Evolutionary conservation across 2,797 vertebrate genomes (phyloP), one percentile per base, ranked within the genome.

Genomic region (Danio jaintianensis): DNA sequence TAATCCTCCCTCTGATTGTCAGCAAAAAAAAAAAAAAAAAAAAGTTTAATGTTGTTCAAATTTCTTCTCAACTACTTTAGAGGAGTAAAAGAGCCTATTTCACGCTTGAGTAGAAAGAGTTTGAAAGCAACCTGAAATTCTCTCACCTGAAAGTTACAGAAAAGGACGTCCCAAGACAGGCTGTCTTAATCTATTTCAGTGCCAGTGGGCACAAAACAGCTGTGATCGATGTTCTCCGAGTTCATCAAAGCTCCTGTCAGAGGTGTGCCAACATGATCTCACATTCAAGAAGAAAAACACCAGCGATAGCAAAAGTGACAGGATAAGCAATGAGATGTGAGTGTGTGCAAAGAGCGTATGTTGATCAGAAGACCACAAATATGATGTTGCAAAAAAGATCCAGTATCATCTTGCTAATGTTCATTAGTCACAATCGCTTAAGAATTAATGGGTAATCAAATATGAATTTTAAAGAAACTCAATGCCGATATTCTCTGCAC

Each of bases 71-170:
- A 36, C 55, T 20, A 20, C 36, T 45, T 20, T 8, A n/a, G 45
- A 74, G 10, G 6, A 75, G 48, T 18, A 42, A 16, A 10, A 40
- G n/a, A 53, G 75, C 9, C 64, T 58, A 74, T 84, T 78, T 81
- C 38, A 63, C 6, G 56, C 63, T 74, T 62, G 42, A 78, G 42
- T n/a, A 64, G 63, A 53, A 52, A 29, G 13, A 56, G 43, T 40
- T 52, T 59, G 20, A 71, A 67, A 80, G 62, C 66, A 73, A 66
- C 75, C 81, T 80, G 59, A 78, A 82, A 70, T 29, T 70, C 18
- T 68, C 36, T 50, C 18, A 43, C 75, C 70, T 82, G 52, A 82
- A 82, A 15, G 55, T 75, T 72, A 80, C 61, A 38, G 15, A 68
- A 47, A 64, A 48, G 55, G 43, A 73, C 20, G 5, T 52, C 48